A percentile compares a stretch with the other conserved stretches of the same genome.
Evolutionary conservation across 2,113 vertebrate genomes (phyloP).

Genomic region (Agapornis roseicollis): DNA sequence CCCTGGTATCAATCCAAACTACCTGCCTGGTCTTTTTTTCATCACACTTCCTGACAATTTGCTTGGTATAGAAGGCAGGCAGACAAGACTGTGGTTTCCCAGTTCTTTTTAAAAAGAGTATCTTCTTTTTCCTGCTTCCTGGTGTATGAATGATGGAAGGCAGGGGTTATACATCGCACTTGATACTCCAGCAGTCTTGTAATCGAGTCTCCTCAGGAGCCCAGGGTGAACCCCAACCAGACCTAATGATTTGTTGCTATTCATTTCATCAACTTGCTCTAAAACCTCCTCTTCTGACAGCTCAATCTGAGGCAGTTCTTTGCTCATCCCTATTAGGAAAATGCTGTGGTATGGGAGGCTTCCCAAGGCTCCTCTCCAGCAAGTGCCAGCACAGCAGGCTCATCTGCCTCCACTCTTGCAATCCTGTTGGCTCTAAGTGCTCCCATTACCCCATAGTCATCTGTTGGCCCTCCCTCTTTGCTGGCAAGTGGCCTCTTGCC

Average conservation of each 20-base stretch:
- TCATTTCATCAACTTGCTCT: slow-evolving; percentile 3
- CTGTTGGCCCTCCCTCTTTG: not conserved
- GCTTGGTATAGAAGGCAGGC: not conserved
- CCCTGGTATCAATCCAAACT: not conserved
- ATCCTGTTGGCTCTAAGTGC: not conserved
- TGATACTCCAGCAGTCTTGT: not conserved
- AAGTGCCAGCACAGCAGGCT: not conserved
- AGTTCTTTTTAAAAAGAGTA: not conserved
- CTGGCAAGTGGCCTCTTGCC: not conserved
- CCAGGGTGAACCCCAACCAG: not conserved
- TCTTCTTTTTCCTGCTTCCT: slow-evolving; percentile 13
- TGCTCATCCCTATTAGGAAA: not conserved
- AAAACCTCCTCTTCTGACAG: slow-evolving; percentile 12
- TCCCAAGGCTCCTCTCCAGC: not conserved
- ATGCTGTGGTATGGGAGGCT: not conserved
- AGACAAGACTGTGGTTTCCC: not conserved
- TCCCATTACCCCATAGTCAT: not conserved
- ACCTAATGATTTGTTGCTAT: not conserved
- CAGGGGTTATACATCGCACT: not conserved
- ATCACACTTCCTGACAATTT: not conserved
- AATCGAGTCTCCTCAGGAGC: not conserved
- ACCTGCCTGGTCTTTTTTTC: not conserved
- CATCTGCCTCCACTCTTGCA: rapidly evolving
- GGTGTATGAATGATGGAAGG: not conserved
- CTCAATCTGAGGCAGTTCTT: not conserved